Percentiles rank a stretch among this genome's conserved stretches.
phyloP scores from a whole-genome alignment of 1,140 invertebrate species.

The Zaprionus vittiger region DNA sequence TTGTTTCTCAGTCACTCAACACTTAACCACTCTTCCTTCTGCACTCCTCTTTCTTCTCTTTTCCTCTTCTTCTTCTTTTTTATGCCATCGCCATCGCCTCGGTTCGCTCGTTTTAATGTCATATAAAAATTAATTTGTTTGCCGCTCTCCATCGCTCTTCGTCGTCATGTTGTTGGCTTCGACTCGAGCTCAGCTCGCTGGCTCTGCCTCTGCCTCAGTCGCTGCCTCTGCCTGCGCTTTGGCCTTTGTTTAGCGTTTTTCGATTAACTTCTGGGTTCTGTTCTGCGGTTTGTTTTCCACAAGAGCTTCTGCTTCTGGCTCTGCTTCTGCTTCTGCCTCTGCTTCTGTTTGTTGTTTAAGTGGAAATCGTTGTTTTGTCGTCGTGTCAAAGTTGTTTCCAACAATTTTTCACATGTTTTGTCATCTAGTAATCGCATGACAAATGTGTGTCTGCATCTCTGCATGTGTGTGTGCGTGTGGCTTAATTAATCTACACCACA shows the following conservation, averaged over 20 bases:
- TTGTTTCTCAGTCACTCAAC: constrained; percentile 78
- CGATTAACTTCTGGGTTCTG: constrained; percentile 79
- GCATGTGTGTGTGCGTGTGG: constrained; percentile 24
- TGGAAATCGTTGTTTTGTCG: constrained; percentile 82
- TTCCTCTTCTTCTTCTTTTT: constrained; percentile 1
- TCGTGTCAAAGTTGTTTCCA: constrained; percentile 73
- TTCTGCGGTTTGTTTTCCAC: constrained; percentile 58
- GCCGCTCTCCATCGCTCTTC: constrained; percentile 57
- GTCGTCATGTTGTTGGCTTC: not conserved
- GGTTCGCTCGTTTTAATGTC: constrained; percentile 79
- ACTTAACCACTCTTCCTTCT: constrained; percentile 64
- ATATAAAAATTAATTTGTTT: constrained; percentile 84
- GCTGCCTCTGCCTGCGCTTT: constrained; percentile 3
- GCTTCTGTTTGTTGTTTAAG: constrained; percentile 60
- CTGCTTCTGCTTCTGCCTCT: constrained; percentile 32
- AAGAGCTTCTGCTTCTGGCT: constrained; percentile 40
- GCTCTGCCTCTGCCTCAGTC: constrained; percentile 21
- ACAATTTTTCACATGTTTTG: constrained; percentile 67
- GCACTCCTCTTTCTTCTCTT: not conserved
- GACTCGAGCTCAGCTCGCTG: not conserved
- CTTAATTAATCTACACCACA: constrained; percentile 66
- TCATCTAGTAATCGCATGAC: constrained; percentile 39
- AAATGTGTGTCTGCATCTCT: not conserved
- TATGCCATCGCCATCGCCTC: constrained; percentile 56
- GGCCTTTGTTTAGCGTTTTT: constrained; percentile 77